These are phyloP conservation scores for Polyploca ridens DNA, from an alignment of 2,888 invertebrate species.

Conservation along the genomic window DNA sequence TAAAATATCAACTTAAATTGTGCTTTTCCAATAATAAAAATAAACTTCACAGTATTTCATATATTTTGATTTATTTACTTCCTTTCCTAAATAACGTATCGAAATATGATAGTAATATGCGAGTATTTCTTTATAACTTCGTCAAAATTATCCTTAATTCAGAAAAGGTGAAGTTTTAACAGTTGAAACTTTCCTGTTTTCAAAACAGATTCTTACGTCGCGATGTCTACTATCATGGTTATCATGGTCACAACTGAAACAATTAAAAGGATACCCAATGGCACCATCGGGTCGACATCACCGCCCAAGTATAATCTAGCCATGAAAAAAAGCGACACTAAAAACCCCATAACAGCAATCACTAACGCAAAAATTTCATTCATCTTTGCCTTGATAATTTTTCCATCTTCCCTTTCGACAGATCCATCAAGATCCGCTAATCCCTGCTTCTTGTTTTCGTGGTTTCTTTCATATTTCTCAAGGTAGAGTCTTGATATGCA, in stretches of 20 bases:
- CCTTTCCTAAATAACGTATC: too few relatives aligned
- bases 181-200: too few relatives aligned
- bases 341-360: neutral
- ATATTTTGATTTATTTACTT: too few relatives aligned
- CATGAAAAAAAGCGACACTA: neutral
- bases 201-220: too few relatives aligned
- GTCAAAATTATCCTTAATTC: too few relatives aligned
- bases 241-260: neutral
- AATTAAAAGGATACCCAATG: neutral
- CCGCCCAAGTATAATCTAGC: neutral
- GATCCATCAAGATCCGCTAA: too few relatives aligned
- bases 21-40: too few relatives aligned
- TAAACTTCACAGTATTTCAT: too few relatives aligned
- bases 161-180: too few relatives aligned
- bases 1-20: too few relatives aligned
- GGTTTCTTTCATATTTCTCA: neutral
- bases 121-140: too few relatives aligned
- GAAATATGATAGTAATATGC: too few relatives aligned
- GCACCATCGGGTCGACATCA: neutral
- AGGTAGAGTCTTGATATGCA: neutral
- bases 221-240: neutral
- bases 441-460: neutral
- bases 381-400: neutral
- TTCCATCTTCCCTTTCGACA: neutral
- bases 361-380: neutral